These are phyloP conservation scores for Oncorhynchus gorbuscha DNA, from an alignment of 2,113 vertebrate species.

Conservation along the genomic window DNA sequence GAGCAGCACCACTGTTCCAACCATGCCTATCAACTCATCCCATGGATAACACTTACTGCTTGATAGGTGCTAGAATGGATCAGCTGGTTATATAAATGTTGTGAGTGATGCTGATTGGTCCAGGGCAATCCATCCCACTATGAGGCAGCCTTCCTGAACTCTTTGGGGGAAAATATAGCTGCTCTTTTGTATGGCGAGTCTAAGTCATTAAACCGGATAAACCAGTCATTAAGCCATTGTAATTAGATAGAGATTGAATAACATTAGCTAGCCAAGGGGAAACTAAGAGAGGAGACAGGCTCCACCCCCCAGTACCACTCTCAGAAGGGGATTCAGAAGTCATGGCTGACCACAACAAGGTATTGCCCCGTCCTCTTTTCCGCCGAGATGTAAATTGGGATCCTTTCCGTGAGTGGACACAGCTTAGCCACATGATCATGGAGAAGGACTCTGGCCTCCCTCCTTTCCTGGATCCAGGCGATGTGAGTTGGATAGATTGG, in stretches of 20 bases:
- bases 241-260: neutral
- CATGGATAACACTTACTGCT: slow-evolving; percentile 48
- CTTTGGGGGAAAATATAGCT: slow-evolving; percentile 31
- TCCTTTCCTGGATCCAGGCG: slow-evolving; percentile 60
- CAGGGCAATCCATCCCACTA: slow-evolving; percentile 12
- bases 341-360: slow-evolving; percentile 66
- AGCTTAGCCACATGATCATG: slow-evolving; percentile 56
- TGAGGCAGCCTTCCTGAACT: neutral
- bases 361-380: slow-evolving; percentile 64
- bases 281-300: neutral
- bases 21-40: slow-evolving; percentile 35
- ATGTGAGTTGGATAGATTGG: slow-evolving; percentile 71
- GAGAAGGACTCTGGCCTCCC: slow-evolving; percentile 65
- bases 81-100: slow-evolving; percentile 55
- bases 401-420: slow-evolving; percentile 63
- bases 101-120: slow-evolving; percentile 26
- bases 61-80: slow-evolving; percentile 48
- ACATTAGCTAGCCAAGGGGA: slow-evolving; percentile 30
- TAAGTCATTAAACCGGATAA: slow-evolving; percentile 17
- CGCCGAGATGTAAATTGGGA: slow-evolving; percentile 63
- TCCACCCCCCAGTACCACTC: neutral
- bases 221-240: neutral
- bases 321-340: slow-evolving; percentile 14
- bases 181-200: slow-evolving; percentile 20
- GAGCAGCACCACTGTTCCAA: slow-evolving; percentile 34